phyloP scores from a whole-genome alignment of 2,797 vertebrate species.

The Gila robusta region DNA sequence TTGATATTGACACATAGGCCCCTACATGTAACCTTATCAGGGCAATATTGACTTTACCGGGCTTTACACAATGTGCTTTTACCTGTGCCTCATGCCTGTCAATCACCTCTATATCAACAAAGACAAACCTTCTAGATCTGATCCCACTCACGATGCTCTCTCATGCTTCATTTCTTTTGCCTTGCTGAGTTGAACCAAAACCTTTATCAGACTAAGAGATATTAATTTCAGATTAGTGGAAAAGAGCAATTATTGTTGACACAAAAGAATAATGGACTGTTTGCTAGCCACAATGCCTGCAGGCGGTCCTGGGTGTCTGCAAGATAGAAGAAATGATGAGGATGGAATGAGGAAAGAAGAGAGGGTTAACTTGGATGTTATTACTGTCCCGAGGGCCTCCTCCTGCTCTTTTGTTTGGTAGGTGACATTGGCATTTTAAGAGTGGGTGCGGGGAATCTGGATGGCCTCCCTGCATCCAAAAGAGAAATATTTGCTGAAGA shows the following conservation, averaged over 20 bases:
- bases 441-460: constrained; percentile 38
- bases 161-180: background rate
- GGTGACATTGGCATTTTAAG: constrained; percentile 54
- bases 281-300: constrained; percentile 41
- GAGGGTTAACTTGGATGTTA: constrained; percentile 47
- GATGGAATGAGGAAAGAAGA: constrained; percentile 41
- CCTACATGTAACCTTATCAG: constrained; percentile 48
- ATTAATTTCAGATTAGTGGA: constrained; percentile 29
- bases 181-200: background rate
- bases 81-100: constrained; percentile 49
- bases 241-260: constrained; percentile 37
- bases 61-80: constrained; percentile 19
- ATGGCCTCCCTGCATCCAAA: constrained; percentile 14
- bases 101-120: constrained; percentile 45
- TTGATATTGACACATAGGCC: constrained; percentile 27
- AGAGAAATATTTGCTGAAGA: constrained; percentile 43
- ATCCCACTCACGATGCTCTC: background rate
- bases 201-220: constrained; percentile 8
- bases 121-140: constrained; percentile 18
- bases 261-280: constrained; percentile 30
- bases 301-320: constrained; percentile 40
- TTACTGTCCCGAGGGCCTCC: constrained; percentile 59
- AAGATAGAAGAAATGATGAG: constrained; percentile 37
- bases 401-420: constrained; percentile 51
- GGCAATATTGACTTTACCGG: constrained; percentile 34